phyloP scores from a whole-genome alignment of 1,140 invertebrate species.

The Ectropis grisescens region DNA sequence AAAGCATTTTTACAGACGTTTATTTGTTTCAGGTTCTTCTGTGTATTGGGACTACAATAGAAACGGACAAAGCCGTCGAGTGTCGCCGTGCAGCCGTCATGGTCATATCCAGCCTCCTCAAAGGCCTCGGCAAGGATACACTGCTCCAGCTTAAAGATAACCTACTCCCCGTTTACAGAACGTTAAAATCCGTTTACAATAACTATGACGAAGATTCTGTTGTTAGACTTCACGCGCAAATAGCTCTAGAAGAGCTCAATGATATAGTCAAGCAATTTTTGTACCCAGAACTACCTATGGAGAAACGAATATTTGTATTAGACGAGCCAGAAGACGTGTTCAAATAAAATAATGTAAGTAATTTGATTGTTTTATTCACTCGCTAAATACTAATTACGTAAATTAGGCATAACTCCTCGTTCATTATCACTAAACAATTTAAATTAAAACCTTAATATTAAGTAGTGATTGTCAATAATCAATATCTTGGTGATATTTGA shows the following conservation, averaged over 20 bases:
- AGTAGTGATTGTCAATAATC: too few species aligned
- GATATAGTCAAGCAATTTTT: constrained; percentile 76
- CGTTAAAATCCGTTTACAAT: constrained; percentile 75
- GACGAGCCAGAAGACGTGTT: constrained; percentile 31
- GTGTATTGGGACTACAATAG: constrained; percentile 77
- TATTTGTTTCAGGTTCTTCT: constrained; percentile 75
- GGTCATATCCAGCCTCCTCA: constrained; percentile 79
- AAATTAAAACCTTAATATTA: too few species aligned
- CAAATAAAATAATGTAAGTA: constrained; percentile 34
- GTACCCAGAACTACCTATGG: constrained; percentile 66
- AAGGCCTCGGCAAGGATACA: constrained; percentile 79
- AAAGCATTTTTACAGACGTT: too few species aligned
- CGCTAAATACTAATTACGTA: too few species aligned
- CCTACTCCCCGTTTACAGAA: constrained; percentile 78
- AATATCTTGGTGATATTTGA: too few species aligned
- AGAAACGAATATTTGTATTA: constrained; percentile 74
- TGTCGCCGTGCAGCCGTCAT: constrained; percentile 84
- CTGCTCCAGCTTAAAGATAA: constrained; percentile 76
- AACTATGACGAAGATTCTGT: constrained; percentile 76
- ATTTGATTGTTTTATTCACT: constrained; percentile 29
- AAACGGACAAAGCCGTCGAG: constrained; percentile 77
- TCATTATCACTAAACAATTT: too few species aligned
- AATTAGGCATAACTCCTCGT: too few species aligned
- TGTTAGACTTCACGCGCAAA: constrained; percentile 78
- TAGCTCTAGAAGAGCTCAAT: constrained; percentile 84